Conservation (phyloP, 2,888 invertebrate species). For the Agrochola circellaris region DNA sequence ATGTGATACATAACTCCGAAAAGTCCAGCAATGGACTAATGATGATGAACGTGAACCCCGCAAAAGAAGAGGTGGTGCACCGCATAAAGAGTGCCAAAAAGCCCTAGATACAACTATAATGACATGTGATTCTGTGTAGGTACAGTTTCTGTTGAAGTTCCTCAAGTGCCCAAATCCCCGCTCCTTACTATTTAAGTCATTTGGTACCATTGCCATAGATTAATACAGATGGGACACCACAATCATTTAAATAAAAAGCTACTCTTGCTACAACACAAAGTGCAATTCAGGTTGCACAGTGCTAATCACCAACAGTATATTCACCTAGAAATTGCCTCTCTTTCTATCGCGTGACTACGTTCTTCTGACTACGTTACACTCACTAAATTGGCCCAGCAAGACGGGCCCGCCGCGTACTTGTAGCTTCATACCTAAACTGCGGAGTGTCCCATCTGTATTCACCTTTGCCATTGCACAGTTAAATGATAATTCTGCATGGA, state of each 20-base stretch:
- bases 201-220: background rate
- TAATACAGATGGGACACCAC: no score
- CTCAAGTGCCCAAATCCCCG: background rate
- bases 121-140: background rate
- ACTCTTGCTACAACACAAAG: no score
- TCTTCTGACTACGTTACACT: no score
- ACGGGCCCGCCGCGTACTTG: no score
- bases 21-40: background rate
- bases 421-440: no score
- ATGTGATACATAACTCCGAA: background rate
- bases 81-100: background rate
- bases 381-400: no score
- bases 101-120: background rate
- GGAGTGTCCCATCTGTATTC: no score
- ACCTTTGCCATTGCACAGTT: background rate
- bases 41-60: background rate
- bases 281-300: no score
- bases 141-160: background rate
- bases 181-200: background rate
- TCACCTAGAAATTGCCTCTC: no score
- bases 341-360: no score
- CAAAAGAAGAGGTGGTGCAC: background rate
- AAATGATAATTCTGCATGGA: constrained; percentile 22
- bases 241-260: no score
- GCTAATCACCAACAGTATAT: no score